A percentile compares a stretch with the other conserved stretches of the same genome.
Conservation (phyloP, 2,113 vertebrate genomes). For the Glaucidium brasilianum region DNA sequence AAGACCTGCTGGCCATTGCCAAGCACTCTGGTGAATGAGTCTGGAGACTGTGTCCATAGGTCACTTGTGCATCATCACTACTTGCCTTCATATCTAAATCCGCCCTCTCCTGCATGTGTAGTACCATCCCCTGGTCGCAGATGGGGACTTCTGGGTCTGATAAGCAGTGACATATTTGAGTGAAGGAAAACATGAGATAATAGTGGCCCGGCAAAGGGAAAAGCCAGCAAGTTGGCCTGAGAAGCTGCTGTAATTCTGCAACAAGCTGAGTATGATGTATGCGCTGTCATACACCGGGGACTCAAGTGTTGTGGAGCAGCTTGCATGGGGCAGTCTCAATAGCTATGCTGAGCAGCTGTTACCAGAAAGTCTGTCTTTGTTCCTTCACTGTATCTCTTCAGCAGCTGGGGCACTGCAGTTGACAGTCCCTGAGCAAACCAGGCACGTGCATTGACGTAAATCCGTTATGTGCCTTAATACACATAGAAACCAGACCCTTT, state of each 20-base stretch:
- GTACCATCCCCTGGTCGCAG: background rate
- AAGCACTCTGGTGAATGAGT: background rate
- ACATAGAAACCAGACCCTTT: background rate
- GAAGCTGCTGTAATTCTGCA: background rate
- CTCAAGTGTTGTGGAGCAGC: background rate
- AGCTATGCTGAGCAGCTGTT: background rate
- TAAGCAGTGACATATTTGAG: background rate
- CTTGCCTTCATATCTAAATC: background rate
- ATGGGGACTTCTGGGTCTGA: background rate
- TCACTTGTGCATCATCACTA: background rate
- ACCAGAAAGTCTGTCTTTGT: background rate
- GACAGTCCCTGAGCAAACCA: background rate
- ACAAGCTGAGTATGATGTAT: background rate
- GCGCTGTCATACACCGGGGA: background rate
- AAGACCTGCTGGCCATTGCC: background rate
- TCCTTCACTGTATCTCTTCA: background rate
- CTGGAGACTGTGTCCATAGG: background rate
- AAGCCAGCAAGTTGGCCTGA: background rate
- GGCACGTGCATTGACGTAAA: background rate
- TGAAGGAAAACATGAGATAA: background rate
- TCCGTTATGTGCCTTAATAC: background rate
- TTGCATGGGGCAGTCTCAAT: accelerated
- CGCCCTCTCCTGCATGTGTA: background rate
- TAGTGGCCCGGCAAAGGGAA: background rate
- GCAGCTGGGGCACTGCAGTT: background rate